Percentiles rank a stretch among this genome's conserved stretches.
Evolutionary conservation across 2,113 vertebrate genomes (phyloP).

Genomic region (Phodopus roborovskii): DNA sequence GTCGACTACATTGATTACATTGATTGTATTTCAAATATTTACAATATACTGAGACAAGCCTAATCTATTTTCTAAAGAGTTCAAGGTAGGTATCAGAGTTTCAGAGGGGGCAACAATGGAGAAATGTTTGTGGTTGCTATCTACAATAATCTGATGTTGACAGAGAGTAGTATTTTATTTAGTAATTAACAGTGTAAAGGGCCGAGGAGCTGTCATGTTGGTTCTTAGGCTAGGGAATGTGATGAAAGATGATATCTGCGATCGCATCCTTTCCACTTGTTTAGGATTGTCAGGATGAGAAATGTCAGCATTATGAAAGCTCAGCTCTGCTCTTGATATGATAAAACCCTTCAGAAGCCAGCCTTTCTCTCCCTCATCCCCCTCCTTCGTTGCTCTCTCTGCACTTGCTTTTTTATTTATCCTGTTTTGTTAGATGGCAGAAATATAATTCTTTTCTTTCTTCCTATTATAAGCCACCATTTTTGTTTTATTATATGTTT

Average conservation of each 20-base stretch:
- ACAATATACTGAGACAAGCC: conserved; percentile 85
- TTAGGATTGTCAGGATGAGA: conserved; percentile 99
- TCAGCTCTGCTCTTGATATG: conserved; percentile 98
- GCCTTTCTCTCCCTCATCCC: conserved; percentile 83
- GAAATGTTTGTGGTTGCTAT: conserved; percentile 88
- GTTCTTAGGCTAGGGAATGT: conserved; percentile 95
- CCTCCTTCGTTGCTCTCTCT: conserved; percentile 82
- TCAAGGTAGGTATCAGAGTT: conserved; percentile 83
- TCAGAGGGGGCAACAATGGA: conserved; percentile 82
- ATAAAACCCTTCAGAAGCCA: conserved; percentile 98
- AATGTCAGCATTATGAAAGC: conserved; percentile 99
- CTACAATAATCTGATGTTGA: conserved; percentile 91
- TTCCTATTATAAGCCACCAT: conserved; percentile 93
- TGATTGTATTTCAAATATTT: conserved; percentile 90
- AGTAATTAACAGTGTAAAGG: conserved; percentile 96
- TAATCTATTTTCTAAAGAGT: conserved; percentile 88
- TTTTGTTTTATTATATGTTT: conserved; percentile 97
- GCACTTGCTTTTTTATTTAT: conserved; percentile 94
- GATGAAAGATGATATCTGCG: conserved; percentile 98
- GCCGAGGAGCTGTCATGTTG: conserved; percentile 93
- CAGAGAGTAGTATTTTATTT: conserved; percentile 94
- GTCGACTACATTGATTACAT: conserved; percentile 87
- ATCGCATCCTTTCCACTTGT: conserved; percentile 99
- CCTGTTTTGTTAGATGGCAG: conserved; percentile 97
- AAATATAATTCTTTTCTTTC: conserved; percentile 96